Evolutionary conservation across 2,888 invertebrate genomes (phyloP), one percentile per base, ranked within the genome.

Genomic region (Tenthredo mesomela): DNA sequence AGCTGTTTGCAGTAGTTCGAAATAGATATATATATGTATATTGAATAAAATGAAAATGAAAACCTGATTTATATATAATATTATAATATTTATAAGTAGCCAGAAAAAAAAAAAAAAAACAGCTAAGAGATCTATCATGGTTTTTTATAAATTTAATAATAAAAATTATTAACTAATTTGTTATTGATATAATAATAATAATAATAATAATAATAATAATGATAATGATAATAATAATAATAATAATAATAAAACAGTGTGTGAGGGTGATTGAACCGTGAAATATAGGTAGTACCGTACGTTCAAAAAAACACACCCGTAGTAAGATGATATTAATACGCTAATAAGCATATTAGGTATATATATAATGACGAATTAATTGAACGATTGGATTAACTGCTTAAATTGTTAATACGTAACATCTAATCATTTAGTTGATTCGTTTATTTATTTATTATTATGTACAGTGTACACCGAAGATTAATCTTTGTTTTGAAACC

Each of bases 91-190:
- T 21, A 25, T 61, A 61, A 84, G 0, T 83, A 82, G 70, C 65
- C 73, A 73, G 84, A 86, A 25, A 33, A 33, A 33, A 33, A 33
- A 33, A 33, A 33, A 33, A 33, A 33, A 29, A 87, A 86, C 85
- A 86, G 71, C 88, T 86, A 87, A 84, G 87, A 88, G 87, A 88
- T 88, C 87, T 87, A 87, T 86, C 87, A 85, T 85, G 85, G 83
- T 40, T 67, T 40, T 67, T 75, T 54, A 37, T 85, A 84, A 82
- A 71, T 75, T 85, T 86, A 77, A 86, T 86, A 40, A 65, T 82
- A 43, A 73, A 86, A 86, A 87, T 87, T 86, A 87, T 54, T 77
- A 86, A 86, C 86, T 87, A 87, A 84, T 86, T 82, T 82, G 75
- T 84, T 85, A 87, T 86, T 85, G 75, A 84, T 86, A 86, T 82